Conservation (phyloP, 1,140 invertebrate genomes). For the Delia radicum region DNA sequence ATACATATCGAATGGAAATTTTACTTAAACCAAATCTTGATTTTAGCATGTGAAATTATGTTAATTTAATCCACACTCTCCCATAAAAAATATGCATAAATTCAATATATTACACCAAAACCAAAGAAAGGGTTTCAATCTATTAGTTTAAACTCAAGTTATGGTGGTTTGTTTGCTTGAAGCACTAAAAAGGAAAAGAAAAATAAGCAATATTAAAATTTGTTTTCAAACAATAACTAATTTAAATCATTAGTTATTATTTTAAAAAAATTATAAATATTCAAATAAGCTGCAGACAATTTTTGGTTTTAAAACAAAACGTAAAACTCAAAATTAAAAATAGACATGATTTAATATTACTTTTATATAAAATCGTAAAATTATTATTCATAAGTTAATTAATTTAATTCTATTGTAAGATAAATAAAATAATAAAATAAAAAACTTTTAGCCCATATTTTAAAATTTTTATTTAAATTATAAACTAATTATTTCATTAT, state of each 20-base stretch:
- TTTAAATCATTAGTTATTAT: too few species aligned
- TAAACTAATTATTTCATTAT: slow-evolving; percentile 4
- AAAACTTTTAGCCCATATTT: background rate
- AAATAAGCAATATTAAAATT: too few species aligned
- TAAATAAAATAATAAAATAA: background rate
- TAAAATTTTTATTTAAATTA: slow-evolving; percentile 11
- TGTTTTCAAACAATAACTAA: too few species aligned
- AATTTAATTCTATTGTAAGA: background rate
- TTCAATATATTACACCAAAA: background rate
- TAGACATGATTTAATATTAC: slow-evolving; percentile 2
- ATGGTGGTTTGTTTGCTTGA: too few species aligned
- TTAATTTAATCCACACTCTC: background rate
- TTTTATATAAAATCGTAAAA: background rate
- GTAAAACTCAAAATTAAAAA: background rate
- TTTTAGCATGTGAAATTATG: background rate
- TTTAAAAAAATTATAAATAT: background rate
- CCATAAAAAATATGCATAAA: background rate
- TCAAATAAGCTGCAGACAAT: background rate
- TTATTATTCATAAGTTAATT: background rate
- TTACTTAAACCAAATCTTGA: too few species aligned
- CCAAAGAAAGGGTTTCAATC: background rate
- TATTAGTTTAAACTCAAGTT: background rate
- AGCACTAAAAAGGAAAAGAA: too few species aligned
- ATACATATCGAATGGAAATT: too few species aligned
- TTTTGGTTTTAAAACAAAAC: background rate